phyloP scores from a whole-genome alignment of 2,797 vertebrate species.

The Coracias cyanogaster region DNA sequence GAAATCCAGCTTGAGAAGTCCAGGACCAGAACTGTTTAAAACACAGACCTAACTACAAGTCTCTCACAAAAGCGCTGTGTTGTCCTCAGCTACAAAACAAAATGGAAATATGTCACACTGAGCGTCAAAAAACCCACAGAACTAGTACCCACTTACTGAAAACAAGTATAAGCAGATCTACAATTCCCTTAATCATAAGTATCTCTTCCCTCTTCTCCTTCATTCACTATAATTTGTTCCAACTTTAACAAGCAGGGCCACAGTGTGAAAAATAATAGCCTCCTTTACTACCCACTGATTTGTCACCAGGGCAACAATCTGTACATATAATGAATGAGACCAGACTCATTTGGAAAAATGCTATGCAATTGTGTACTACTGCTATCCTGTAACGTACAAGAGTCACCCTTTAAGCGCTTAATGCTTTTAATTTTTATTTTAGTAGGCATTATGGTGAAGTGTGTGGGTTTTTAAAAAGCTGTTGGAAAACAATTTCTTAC shows the following conservation, averaged over 20 bases:
- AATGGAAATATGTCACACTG: not conserved
- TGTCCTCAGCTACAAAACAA: not conserved
- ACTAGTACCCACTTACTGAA: not conserved
- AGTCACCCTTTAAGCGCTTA: not conserved
- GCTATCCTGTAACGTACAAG: not conserved
- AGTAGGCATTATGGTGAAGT: not conserved
- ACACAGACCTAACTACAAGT: not conserved
- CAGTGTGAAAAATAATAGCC: conserved; percentile 1
- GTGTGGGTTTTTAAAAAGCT: not conserved
- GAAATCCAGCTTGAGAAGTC: not conserved
- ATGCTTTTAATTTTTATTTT: not conserved
- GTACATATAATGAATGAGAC: not conserved
- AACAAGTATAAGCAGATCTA: not conserved
- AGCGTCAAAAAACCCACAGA: not conserved
- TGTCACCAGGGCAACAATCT: conserved; percentile 9
- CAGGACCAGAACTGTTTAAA: not conserved
- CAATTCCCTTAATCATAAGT: fast-evolving
- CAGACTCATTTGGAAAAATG: not conserved
- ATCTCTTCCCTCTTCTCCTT: not conserved
- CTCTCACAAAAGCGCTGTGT: not conserved
- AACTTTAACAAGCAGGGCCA: not conserved
- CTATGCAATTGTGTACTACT: not conserved
- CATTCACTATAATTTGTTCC: not conserved
- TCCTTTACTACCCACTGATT: not conserved
- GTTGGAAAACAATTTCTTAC: not conserved